phyloP scores from a whole-genome alignment of 2,113 vertebrate species.

The Neoarius graeffei region DNA sequence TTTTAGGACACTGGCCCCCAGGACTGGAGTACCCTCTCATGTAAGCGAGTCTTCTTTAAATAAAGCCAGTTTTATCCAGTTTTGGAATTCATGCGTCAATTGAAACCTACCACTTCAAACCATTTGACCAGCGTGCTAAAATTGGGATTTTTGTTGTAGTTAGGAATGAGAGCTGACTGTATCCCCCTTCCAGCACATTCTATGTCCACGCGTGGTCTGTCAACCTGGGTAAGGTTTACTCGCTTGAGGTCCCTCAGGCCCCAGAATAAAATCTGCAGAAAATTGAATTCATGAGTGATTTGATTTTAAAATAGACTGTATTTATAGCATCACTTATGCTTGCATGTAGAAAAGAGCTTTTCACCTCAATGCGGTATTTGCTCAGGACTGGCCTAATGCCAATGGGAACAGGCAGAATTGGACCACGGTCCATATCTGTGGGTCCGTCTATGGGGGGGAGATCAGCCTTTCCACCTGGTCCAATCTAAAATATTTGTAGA shows the following conservation, averaged over 20 bases:
- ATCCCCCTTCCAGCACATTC: conserved; percentile 93
- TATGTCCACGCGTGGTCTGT: conserved; percentile 92
- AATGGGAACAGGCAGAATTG: conserved; percentile 88
- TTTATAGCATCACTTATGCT: neutral
- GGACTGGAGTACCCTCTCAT: neutral
- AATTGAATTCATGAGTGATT: neutral
- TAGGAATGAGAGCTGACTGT: conserved; percentile 91
- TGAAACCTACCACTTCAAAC: conserved; percentile 93
- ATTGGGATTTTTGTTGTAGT: conserved; percentile 99
- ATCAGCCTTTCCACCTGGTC: conserved; percentile 83
- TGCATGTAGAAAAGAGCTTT: conserved; percentile 13
- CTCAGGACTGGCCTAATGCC: conserved; percentile 92
- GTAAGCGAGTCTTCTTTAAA: neutral
- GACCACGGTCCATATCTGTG: conserved; percentile 84
- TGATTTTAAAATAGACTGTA: neutral
- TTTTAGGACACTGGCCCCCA: neutral
- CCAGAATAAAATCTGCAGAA: conserved; percentile 89
- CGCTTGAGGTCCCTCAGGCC: conserved; percentile 94
- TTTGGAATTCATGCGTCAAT: neutral
- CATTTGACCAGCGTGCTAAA: conserved; percentile 96
- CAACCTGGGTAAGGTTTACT: conserved; percentile 93
- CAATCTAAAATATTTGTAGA: conserved; percentile 73
- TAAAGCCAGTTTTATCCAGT: neutral
- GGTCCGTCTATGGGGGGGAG: conserved; percentile 86
- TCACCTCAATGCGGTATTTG: conserved; percentile 95